Evolutionary conservation across 1,140 invertebrate species (phyloP), one percentile per base, ranked within the genome.

Genomic region (Eufriesea mexicana): DNA sequence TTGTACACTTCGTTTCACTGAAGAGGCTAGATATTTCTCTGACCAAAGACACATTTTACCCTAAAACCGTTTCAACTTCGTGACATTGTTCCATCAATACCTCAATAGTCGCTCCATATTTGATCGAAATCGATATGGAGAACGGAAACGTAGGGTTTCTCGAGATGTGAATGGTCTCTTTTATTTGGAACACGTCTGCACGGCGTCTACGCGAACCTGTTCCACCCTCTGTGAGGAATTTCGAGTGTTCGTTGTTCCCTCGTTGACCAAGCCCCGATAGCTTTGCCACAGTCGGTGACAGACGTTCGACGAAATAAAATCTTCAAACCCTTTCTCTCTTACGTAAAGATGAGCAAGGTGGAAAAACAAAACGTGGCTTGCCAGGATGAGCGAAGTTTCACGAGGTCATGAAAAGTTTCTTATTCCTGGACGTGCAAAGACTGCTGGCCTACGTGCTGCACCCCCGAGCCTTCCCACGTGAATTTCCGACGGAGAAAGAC

Each of bases 341-440:
- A 61, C 12, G 73, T 49, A 35, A 82, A n/a, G 10, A 35, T 18
- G 20, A 35, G 28, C 10, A 45, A 23, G 28, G 66, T 6, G 64
- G n/a, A 14, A 23, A 14, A 42, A 45, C 6, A 18, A 45, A 74
- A 67, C 59, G 57, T 59, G 57, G 45, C 54, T 83, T 23, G 54
- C 25, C 47, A 0, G 66, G 28, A 73, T 57, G 81, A 86, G 72
- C 76, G 72, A 80, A 82, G 81, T 62, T 49, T 62, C 74, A 76
- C 80, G 72, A 86, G 85, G 76, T 86, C 81, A 61, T 82, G 85
- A 85, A 84, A 87, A 87, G 81, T 87, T 87, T 84, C 82, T 84
- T 73, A 78, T 76, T 84, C 74, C 35, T 35, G 67, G 55, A 87
- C 86, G 84, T 84, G 86, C 78, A 49, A 81, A 62, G 59, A 66